Conservation (phyloP, 1,140 invertebrate genomes). For the Hirudo medicinalis region DNA sequence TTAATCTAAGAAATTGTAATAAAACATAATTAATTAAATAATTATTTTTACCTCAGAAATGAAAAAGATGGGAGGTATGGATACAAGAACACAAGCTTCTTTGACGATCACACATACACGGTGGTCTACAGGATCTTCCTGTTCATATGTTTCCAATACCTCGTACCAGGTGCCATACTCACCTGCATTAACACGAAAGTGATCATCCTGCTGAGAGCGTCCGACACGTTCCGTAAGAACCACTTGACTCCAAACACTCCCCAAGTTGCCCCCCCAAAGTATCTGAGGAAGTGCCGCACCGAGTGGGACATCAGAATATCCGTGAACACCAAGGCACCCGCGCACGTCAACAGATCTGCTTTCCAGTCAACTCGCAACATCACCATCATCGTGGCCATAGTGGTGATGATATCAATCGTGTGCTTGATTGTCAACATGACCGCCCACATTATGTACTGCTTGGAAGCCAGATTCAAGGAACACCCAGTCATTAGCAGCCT, state of each 20-base stretch:
- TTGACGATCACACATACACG: constrained; percentile 19
- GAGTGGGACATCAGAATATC: not conserved
- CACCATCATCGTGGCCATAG: constrained; percentile 14
- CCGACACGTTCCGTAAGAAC: constrained; percentile 9
- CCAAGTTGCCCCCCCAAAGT: not conserved
- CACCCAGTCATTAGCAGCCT: not conserved
- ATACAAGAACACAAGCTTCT: constrained; percentile 3
- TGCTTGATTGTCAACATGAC: constrained; percentile 17
- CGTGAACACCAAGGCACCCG: not conserved
- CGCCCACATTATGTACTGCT: constrained; percentile 19
- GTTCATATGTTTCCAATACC: constrained; percentile 17
- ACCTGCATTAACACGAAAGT: constrained; percentile 18
- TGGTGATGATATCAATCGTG: constrained; percentile 19
- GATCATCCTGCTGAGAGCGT: constrained; percentile 11
- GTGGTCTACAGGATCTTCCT: constrained; percentile 19
- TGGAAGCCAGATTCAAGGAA: constrained; percentile 13
- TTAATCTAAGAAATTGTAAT: too few relatives aligned
- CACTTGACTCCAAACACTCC: not conserved
- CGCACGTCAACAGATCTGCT: not conserved
- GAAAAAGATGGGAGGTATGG: not conserved
- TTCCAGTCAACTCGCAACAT: constrained; percentile 8
- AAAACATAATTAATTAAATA: too few relatives aligned
- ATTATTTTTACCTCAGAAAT: not conserved
- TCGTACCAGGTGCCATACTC: constrained; percentile 17
- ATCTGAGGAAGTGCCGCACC: not conserved